A percentile compares a stretch with the other conserved stretches of the same genome.
phyloP scores from a whole-genome alignment of 2,888 invertebrate genomes.

The Yponomeuta evonymella region DNA sequence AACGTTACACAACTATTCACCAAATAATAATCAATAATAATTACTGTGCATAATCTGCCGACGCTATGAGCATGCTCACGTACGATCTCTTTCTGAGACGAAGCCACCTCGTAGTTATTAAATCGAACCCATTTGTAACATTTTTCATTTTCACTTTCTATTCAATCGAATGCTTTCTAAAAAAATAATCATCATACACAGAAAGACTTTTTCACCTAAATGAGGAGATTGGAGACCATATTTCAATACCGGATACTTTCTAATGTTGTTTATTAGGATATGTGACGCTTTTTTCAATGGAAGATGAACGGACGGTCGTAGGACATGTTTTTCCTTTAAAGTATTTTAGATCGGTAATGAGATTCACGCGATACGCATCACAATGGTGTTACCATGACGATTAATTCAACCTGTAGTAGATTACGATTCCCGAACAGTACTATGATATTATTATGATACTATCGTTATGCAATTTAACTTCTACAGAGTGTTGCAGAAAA shows the following conservation, averaged over 20 bases:
- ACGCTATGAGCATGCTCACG: not conserved
- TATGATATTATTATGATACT: constrained; percentile 49
- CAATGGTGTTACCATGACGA: constrained; percentile 36
- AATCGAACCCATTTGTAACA: constrained; percentile 4
- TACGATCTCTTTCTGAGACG: not conserved
- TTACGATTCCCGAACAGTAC: constrained; percentile 57
- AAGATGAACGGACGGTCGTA: not conserved
- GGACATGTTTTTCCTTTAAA: constrained; percentile 3
- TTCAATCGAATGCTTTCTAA: constrained; percentile 12
- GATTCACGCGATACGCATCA: constrained; percentile 43
- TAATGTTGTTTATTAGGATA: not conserved
- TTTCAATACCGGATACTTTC: constrained; percentile 1
- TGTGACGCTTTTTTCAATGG: not conserved
- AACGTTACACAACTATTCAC: not conserved
- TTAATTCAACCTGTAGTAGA: constrained; percentile 49
- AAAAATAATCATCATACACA: constrained; percentile 7
- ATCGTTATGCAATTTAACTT: constrained; percentile 65
- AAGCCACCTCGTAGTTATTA: not conserved
- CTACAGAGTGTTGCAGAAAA: not conserved
- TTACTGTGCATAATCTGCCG: not conserved
- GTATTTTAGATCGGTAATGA: constrained; percentile 21
- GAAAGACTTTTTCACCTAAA: constrained; percentile 2
- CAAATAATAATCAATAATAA: too few species aligned
- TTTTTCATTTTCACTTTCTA: constrained; percentile 13
- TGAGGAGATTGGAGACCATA: not conserved